Evolutionary conservation across 2,113 vertebrate species (phyloP).

Genomic region (Cercocebus atys): DNA sequence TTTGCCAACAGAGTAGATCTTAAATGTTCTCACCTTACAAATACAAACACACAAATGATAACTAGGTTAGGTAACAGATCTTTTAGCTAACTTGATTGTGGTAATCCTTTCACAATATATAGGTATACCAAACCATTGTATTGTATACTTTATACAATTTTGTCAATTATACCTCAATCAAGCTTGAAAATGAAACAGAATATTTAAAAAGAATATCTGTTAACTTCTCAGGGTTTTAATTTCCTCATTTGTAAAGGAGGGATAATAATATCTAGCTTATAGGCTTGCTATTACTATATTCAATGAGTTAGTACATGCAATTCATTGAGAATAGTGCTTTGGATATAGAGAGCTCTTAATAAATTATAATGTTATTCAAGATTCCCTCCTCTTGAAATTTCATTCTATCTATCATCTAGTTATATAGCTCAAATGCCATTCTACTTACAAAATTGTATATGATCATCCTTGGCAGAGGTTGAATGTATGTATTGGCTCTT

Average conservation of each 20-base stretch:
- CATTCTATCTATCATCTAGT: background rate
- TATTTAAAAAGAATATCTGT: background rate
- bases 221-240: background rate
- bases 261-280: background rate
- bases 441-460: background rate
- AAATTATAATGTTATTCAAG: background rate
- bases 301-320: background rate
- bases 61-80: background rate
- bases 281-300: background rate
- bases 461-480: background rate
- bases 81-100: background rate
- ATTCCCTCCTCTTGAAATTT: background rate
- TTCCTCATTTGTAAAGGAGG: background rate
- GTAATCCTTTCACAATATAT: background rate
- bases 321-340: background rate
- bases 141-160: background rate
- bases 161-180: background rate
- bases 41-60: background rate
- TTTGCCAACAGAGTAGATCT: background rate
- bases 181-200: background rate
- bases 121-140: background rate
- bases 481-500: background rate
- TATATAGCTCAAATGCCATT: background rate
- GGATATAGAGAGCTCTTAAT: background rate
- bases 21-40: background rate